Base-by-base conservation (phyloP, 2,888 invertebrate species). In the Diloba caeruleocephala region DNA sequence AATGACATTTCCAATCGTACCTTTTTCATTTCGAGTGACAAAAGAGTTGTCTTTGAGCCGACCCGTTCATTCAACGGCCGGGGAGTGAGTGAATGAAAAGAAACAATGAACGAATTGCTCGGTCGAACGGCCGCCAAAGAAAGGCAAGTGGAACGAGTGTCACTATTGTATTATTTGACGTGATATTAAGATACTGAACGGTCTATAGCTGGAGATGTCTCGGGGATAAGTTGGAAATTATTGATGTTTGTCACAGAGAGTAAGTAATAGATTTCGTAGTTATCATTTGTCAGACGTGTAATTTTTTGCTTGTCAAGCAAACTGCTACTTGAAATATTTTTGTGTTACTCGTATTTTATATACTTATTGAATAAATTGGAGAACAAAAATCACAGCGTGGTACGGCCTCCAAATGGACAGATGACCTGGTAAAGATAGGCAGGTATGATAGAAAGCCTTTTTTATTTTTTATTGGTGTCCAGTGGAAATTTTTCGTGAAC, bases 41-140 rank as follows among this genome's bases (percentile, higher is more conserved):
- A 85, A 85, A 78, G 81, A 77, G 80, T 82, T 79, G 84, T 82
- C 82, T 82, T 80, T 84, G 79, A 82, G 72, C 69, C 51, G 68
- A 67, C 55, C 62, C 71, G 73, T 73, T 82, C 77, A 71, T 71
- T 79, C 74, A 67, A 65, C 73, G 70, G 52, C 48, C 59, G 48
- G 54, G 34, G 68, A 74, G 63, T 63, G 62, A 59, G 51, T 67
- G 75, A 78, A 79, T 82, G 78, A 77, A 82, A 78, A 72, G 78
- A 80, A 77, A 82, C 84, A 83, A 82, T 81, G 78, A 77, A 53
- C 57, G 73, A 73, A 78, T 79, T 70, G 76, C 71, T 71, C 67
- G 71, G 64, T 55, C 69, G 77, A 69, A 51, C 51, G 70, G 59
- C 60, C 51, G 52, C 72, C 74, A 75, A 78, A 68, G 78, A 55